Percentiles rank a stretch among this genome's conserved stretches.
These are phyloP conservation scores for Caenorhabditis wallacei DNA, from an alignment of 2,888 invertebrate species.

Conservation along the genomic window DNA sequence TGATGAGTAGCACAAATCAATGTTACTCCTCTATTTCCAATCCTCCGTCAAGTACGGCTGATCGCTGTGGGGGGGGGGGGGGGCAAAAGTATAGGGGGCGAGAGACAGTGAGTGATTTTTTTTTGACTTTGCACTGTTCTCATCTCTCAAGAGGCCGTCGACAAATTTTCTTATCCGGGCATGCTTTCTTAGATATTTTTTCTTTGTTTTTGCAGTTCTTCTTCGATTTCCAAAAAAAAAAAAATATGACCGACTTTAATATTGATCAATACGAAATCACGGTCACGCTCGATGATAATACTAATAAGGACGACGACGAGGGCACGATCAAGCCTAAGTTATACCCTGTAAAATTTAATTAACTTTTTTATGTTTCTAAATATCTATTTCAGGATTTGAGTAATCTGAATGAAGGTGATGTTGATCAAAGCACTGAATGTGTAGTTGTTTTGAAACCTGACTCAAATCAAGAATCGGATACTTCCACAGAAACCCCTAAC, in stretches of 20 bases:
- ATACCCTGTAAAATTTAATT: constrained; percentile 25
- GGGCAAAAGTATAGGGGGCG: neutral
- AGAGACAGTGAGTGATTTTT: neutral
- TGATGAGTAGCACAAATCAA: constrained; percentile 15
- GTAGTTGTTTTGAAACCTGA: neutral
- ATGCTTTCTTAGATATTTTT: constrained; percentile 27
- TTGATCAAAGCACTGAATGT: neutral
- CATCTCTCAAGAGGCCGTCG: constrained; percentile 41
- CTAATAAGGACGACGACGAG: constrained; percentile 22
- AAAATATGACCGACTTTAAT: constrained; percentile 64
- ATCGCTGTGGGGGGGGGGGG: too few species aligned
- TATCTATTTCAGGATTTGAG: constrained; percentile 23
- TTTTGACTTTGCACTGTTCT: constrained; percentile 33
- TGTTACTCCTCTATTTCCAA: constrained; percentile 20
- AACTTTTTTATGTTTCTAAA: too few species aligned
- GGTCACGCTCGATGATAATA: constrained; percentile 39
- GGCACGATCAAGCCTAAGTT: constrained; percentile 34
- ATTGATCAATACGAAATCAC: constrained; percentile 67
- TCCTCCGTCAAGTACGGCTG: constrained; percentile 12
- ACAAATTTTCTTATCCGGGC: constrained; percentile 29
- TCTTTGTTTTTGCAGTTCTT: constrained; percentile 15
- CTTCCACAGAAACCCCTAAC: neutral
- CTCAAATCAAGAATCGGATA: neutral
- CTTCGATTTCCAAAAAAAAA: constrained; percentile 1
- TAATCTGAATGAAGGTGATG: neutral